These are phyloP conservation scores for Alauda arvensis DNA, from an alignment of 2,797 vertebrate species.

Conservation along the genomic window DNA sequence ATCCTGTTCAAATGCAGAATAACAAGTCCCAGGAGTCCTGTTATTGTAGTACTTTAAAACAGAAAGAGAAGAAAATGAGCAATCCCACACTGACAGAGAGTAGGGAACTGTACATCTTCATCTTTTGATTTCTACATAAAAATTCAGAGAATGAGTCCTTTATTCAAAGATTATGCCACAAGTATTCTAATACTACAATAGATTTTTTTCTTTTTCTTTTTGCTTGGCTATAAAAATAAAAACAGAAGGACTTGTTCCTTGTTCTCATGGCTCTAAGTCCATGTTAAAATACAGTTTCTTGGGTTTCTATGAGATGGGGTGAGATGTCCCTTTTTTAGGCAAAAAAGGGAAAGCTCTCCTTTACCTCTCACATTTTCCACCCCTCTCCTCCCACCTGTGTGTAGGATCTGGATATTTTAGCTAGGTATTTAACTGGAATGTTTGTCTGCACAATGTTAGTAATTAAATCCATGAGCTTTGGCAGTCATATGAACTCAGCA, in stretches of 20 bases:
- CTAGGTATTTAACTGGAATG: constrained; percentile 35
- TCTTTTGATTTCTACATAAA: constrained; percentile 6
- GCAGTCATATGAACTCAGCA: constrained; percentile 54
- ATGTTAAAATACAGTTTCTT: background rate
- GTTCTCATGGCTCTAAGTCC: background rate
- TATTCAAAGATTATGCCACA: constrained; percentile 12
- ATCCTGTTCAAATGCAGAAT: background rate
- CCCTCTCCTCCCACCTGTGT: background rate
- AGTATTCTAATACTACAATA: background rate
- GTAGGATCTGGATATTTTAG: constrained; percentile 30
- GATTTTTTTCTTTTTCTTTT: background rate
- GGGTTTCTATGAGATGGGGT: background rate
- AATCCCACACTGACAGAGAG: background rate
- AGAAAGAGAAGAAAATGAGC: background rate
- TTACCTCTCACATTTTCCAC: background rate
- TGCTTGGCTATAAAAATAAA: background rate
- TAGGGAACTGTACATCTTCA: background rate
- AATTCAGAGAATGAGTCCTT: background rate
- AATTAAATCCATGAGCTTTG: constrained; percentile 55
- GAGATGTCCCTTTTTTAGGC: background rate
- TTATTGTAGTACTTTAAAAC: constrained; percentile 7
- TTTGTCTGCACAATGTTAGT: constrained; percentile 36
- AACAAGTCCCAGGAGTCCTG: background rate
- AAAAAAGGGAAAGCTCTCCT: background rate
- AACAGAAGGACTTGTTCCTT: background rate